Evolutionary conservation across 1,140 invertebrate species (phyloP).

Genomic region (Neotoxoptera formosana): DNA sequence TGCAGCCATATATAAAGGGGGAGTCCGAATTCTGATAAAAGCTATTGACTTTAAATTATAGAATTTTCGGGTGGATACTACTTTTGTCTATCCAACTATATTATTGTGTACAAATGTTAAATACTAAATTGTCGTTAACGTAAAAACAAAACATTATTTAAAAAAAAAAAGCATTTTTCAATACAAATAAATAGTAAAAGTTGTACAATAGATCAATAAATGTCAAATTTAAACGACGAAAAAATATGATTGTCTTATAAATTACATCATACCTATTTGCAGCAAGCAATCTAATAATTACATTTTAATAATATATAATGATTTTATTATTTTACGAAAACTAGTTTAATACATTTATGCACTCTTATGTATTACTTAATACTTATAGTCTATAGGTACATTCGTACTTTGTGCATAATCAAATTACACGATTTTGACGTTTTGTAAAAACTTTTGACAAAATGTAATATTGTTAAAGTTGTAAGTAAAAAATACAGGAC

Average conservation of each 20-base stretch:
- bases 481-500: neutral
- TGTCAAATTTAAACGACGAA: no score
- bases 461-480: neutral
- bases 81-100: neutral
- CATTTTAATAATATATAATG: neutral
- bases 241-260: no score
- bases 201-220: neutral
- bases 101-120: neutral
- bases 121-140: neutral
- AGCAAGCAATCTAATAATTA: neutral
- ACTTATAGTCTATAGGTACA: neutral
- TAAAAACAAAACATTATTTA: neutral
- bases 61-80: neutral
- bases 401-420: neutral
- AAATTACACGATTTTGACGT: neutral
- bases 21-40: constrained; percentile 8
- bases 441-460: neutral
- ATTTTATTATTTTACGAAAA: neutral
- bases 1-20: neutral
- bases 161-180: neutral
- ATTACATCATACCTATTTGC: neutral
- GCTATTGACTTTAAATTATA: constrained; percentile 6
- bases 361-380: neutral
- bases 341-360: neutral
- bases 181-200: no score